Base-by-base conservation (phyloP, 2,888 invertebrate species). In the Cerastis leucographa region DNA sequence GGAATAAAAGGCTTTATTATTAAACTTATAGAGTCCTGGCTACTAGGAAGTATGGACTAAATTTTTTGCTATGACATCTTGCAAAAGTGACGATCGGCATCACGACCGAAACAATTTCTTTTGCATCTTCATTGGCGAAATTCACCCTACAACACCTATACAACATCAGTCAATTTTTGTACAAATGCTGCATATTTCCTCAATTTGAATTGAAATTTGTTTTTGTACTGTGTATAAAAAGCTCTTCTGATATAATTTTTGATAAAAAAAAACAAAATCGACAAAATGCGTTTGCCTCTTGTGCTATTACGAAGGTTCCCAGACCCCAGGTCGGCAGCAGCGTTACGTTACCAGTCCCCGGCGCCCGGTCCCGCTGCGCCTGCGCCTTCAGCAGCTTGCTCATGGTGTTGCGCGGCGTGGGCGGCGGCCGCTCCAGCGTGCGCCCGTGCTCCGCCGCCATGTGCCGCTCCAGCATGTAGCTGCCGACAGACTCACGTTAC, bases 341-440 rank as follows among this genome's bases (percentile, higher is more conserved):
- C n/a, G n/a, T n/a, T n/a, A n/a, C n/a, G n/a, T n/a, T n/a, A n/a
- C n/a, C n/a, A n/a, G n/a, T n/a, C n/a, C n/a, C n/a, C n/a, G n/a
- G n/a, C n/a, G n/a, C n/a, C n/a, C n/a, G n/a, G n/a, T n/a, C n/a
- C n/a, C 89, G 91, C 91, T 93, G 92, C 86, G 96, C 94, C 93
- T 96, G 95, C 89, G 93, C 93, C 91, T 97, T 96, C 71, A 97
- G 95, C 92, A 96, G 92, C 91, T 96, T 96, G 94, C 95, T 95
- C 97, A 97, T 97, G 85, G 97, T 97, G 92, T 96, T 97, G 81
- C 96, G 93, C 83, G 96, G 96, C 80, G 95, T 95, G 87, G 96
- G 94, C 85, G 95, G 96, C 82, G 95, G 94, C 12, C 95, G 94
- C 92, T 97, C 97, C 83, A 96, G 93, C 85, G 96, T 92, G 87